Evolutionary conservation across 2,888 invertebrate genomes (phyloP).

Genomic region (Hecatera dysodea): DNA sequence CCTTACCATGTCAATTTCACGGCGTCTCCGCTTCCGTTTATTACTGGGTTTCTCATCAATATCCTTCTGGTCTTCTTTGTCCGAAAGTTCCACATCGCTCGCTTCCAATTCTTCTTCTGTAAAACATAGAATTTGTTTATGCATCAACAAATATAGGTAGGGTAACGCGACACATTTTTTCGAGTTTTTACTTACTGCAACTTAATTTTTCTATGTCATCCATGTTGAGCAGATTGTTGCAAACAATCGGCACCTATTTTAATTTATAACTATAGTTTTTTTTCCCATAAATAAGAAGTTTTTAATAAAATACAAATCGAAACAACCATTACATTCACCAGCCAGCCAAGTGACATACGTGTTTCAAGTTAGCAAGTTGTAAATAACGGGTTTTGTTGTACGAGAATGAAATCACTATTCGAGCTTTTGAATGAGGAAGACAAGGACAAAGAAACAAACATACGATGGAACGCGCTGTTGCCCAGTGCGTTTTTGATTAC

Average conservation of each 20-base stretch:
- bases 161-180: slow-evolving; percentile 10
- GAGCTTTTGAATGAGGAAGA: background rate
- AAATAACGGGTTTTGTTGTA: background rate
- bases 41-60: slow-evolving; percentile 80
- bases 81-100: slow-evolving; percentile 87
- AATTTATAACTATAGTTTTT: background rate
- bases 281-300: background rate
- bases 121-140: slow-evolving; percentile 52
- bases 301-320: background rate
- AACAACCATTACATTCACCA: background rate
- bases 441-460: background rate
- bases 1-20: slow-evolving; percentile 86
- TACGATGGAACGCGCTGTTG: slow-evolving; percentile 13
- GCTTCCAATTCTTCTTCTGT: slow-evolving; percentile 86
- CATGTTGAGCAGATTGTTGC: slow-evolving; percentile 67
- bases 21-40: slow-evolving; percentile 84
- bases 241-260: slow-evolving; percentile 9
- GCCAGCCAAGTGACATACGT: slow-evolving; percentile 35
- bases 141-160: slow-evolving; percentile 19
- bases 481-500: slow-evolving; percentile 18
- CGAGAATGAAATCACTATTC: background rate
- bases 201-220: slow-evolving; percentile 86
- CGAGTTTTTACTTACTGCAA: slow-evolving; percentile 82
- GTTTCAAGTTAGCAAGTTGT: slow-evolving; percentile 12
- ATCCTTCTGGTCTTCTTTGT: slow-evolving; percentile 84